Conservation (phyloP, 2,113 vertebrate genomes). For the Megaceryle maxima region DNA sequence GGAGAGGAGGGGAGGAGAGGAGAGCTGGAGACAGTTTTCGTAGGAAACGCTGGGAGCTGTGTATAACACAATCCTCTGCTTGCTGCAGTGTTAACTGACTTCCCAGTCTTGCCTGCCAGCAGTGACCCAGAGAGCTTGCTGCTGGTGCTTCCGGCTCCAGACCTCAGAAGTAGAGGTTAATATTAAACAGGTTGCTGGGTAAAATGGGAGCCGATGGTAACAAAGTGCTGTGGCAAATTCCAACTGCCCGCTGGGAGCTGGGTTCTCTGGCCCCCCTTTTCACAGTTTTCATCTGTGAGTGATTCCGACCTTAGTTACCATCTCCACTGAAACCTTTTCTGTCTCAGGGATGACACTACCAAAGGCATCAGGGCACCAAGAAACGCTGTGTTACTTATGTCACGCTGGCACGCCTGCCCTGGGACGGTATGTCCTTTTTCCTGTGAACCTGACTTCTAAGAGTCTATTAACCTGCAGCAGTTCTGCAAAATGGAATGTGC, state of each 20-base stretch:
- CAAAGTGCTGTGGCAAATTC: background rate
- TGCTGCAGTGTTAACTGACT: background rate
- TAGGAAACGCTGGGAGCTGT: background rate
- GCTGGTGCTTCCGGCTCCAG: background rate
- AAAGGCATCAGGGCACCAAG: background rate
- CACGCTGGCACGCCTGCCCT: rapidly evolving
- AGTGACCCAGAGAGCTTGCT: background rate
- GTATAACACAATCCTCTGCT: rapidly evolving
- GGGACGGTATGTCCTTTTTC: background rate
- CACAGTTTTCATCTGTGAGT: background rate
- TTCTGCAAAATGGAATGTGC: background rate
- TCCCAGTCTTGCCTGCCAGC: background rate
- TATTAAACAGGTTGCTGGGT: constrained; percentile 10
- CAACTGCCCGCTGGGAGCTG: background rate
- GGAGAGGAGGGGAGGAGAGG: background rate
- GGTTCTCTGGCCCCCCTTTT: rapidly evolving
- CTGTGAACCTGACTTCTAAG: background rate
- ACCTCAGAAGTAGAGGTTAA: background rate
- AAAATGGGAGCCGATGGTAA: background rate
- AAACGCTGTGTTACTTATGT: background rate
- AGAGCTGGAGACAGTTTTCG: background rate
- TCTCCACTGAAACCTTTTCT: background rate
- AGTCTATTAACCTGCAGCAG: background rate
- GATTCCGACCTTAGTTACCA: background rate
- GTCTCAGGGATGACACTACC: rapidly evolving